phyloP scores from a whole-genome alignment of 2,113 vertebrate genomes.

The Poeciliopsis prolifica region DNA sequence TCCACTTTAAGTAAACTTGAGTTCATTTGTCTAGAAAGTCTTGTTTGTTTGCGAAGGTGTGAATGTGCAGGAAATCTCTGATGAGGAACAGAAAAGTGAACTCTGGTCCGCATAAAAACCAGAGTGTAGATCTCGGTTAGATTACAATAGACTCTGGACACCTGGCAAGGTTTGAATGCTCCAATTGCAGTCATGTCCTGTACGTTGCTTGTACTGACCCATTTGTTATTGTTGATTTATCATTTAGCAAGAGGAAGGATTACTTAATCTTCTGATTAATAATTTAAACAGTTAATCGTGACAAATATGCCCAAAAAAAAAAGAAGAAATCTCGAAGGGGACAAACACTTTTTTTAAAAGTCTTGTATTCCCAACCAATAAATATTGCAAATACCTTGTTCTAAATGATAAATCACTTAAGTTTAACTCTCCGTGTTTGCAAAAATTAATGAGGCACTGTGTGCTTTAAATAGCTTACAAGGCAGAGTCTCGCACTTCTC shows the following conservation, averaged over 20 bases:
- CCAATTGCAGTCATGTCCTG: no score
- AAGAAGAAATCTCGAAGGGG: neutral
- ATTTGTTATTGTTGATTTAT: neutral
- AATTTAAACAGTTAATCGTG: neutral
- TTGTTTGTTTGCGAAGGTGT: no score
- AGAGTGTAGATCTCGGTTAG: no score
- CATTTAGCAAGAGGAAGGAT: neutral
- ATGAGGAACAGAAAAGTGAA: no score
- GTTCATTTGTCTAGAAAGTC: no score
- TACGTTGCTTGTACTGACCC: no score
- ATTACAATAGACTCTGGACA: no score
- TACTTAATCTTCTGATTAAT: neutral
- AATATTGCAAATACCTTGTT: conserved; percentile 17
- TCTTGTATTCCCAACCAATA: conserved; percentile 22
- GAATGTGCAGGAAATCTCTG: no score
- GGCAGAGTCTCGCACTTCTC: neutral
- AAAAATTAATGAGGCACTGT: conserved; percentile 21
- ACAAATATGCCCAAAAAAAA: neutral
- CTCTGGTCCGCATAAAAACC: no score
- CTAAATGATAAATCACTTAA: conserved; percentile 32
- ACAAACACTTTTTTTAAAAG: no score
- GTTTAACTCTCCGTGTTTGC: conserved; percentile 25
- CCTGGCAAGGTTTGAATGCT: no score
- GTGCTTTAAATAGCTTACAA: conserved; percentile 15
- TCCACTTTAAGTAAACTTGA: no score